Conservation (phyloP, 2,888 invertebrate species). For the Galerucella nymphaeae region DNA sequence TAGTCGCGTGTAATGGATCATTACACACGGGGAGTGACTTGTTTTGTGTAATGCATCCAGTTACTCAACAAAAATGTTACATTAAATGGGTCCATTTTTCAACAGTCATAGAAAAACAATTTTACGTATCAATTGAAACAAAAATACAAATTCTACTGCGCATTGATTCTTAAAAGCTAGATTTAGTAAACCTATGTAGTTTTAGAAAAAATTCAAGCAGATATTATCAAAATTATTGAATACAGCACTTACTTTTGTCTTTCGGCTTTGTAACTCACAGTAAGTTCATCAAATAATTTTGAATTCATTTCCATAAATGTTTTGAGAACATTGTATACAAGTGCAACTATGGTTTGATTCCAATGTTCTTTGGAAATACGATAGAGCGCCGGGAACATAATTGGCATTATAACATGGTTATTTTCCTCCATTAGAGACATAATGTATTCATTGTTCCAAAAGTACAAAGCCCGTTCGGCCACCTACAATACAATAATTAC, state of each 20-base stretch:
- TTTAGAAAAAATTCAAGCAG: background rate
- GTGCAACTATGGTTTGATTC: constrained; percentile 99
- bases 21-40: too few species aligned
- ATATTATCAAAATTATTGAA: constrained; percentile 1
- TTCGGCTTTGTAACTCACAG: constrained; percentile 98
- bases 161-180: too few species aligned
- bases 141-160: too few species aligned
- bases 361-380: constrained; percentile 99
- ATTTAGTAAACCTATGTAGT: too few species aligned
- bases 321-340: constrained; percentile 99
- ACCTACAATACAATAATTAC: constrained; percentile 73
- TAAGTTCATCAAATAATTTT: constrained; percentile 98
- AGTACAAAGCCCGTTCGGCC: constrained; percentile 98
- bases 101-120: too few species aligned
- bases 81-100: too few species aligned
- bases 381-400: constrained; percentile 99
- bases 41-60: too few species aligned
- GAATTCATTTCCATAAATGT: constrained; percentile 99
- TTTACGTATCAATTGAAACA: too few species aligned
- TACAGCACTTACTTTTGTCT: constrained; percentile 89
- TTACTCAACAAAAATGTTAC: too few species aligned
- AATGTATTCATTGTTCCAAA: constrained; percentile 99
- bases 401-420: constrained; percentile 97
- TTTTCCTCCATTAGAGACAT: constrained; percentile 99
- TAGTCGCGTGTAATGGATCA: too few species aligned